phyloP scores from a whole-genome alignment of 2,797 vertebrate species.

The Premnoplex brunnescens region DNA sequence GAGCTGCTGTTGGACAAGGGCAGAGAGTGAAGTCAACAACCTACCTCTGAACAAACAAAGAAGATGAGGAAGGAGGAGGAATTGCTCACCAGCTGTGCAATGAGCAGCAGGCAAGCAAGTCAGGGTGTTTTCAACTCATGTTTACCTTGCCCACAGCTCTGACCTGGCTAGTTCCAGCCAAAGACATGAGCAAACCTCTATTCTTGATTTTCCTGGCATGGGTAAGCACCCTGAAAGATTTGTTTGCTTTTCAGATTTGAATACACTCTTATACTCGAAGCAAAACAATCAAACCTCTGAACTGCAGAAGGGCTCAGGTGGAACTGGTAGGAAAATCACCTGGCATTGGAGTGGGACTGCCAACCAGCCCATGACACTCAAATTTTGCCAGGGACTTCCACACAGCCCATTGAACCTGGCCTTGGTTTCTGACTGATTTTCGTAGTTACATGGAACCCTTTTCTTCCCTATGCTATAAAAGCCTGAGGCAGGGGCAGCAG shows the following conservation, averaged over 20 bases:
- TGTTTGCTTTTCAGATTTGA: slow-evolving; percentile 24
- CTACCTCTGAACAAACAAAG: neutral
- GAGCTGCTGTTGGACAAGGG: neutral
- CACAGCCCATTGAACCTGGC: neutral
- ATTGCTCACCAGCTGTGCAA: neutral
- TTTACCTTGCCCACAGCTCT: neutral
- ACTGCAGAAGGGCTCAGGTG: neutral
- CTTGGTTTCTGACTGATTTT: neutral
- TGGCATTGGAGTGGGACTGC: neutral
- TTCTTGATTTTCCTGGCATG: neutral
- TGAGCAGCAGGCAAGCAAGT: neutral
- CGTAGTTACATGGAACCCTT: neutral
- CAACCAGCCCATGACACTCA: neutral
- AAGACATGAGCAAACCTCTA: neutral
- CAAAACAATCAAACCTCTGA: neutral
- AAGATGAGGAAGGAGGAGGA: neutral
- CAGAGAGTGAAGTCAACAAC: neutral
- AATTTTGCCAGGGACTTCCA: neutral
- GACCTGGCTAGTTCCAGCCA: neutral
- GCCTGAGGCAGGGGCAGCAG: neutral
- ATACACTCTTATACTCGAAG: neutral
- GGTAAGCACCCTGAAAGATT: neutral
- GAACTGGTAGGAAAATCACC: neutral
- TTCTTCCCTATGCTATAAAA: neutral
- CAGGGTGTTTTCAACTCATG: neutral